These are phyloP conservation scores for Chelmon rostratus DNA, from an alignment of 2,797 vertebrate genomes.

Conservation along the genomic window DNA sequence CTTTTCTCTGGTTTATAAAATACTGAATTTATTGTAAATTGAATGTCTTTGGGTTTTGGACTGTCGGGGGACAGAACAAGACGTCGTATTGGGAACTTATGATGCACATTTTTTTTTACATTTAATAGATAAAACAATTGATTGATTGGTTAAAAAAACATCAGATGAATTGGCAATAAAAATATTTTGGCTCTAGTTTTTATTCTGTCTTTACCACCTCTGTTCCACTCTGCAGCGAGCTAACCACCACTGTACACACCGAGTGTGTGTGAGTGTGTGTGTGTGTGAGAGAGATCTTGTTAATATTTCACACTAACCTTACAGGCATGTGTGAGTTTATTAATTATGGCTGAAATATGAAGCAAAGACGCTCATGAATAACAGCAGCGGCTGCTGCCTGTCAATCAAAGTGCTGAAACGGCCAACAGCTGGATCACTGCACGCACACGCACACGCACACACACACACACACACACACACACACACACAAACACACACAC, in stretches of 20 bases:
- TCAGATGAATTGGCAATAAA: neutral
- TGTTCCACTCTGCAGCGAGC: neutral
- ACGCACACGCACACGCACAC: conserved; percentile 3
- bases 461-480: neutral
- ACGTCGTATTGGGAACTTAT: neutral
- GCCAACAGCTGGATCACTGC: conserved; percentile 75
- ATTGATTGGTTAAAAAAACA: neutral
- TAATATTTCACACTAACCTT: conserved; percentile 84
- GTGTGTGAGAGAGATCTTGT: conserved; percentile 60
- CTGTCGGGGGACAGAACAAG: too few species aligned
- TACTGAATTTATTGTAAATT: neutral
- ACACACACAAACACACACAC: neutral
- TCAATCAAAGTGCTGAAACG: conserved; percentile 70
- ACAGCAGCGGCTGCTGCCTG: conserved; percentile 74
- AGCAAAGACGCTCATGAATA: conserved; percentile 81
- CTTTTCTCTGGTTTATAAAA: too few species aligned
- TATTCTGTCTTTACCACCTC: neutral
- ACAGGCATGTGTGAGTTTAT: conserved; percentile 85
- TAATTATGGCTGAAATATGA: conserved; percentile 82
- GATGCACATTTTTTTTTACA: neutral
- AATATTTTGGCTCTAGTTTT: conserved; percentile 7
- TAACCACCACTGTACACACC: neutral
- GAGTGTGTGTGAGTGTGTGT: conserved; percentile 44
- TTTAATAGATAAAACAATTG: neutral
- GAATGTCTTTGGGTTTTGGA: neutral